These are phyloP conservation scores for Gryon sp. DNA, from an alignment of 1,140 invertebrate species.

Conservation along the genomic window DNA sequence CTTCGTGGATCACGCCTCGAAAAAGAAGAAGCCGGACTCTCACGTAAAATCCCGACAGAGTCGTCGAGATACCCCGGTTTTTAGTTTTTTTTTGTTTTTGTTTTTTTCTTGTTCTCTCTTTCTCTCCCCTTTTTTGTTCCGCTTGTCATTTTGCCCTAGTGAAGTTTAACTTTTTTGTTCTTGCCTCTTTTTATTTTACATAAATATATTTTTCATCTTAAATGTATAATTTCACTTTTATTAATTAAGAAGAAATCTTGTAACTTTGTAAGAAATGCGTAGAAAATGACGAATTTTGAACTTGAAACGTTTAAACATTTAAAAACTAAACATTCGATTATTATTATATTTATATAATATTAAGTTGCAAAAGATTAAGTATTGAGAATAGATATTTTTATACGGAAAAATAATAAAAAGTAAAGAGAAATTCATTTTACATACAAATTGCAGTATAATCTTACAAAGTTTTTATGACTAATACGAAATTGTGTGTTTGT, in stretches of 20 bases:
- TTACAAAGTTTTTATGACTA: conserved; percentile 46
- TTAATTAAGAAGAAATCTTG: not conserved
- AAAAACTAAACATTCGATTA: too few species aligned
- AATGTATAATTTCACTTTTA: conserved; percentile 5
- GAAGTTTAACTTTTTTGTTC: conserved; percentile 42
- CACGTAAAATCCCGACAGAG: conserved; percentile 58
- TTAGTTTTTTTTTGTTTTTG: conserved; percentile 37
- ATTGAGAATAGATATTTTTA: too few species aligned
- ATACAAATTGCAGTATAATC: conserved; percentile 32
- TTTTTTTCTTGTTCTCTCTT: too few species aligned
- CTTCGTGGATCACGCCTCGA: conserved; percentile 50
- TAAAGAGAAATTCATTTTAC: too few species aligned
- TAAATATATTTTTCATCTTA: not conserved
- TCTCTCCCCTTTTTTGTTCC: not conserved
- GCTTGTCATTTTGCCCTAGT: conserved; percentile 52
- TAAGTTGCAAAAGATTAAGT: too few species aligned
- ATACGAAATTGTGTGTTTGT: conserved; percentile 15
- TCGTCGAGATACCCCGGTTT: conserved; percentile 50
- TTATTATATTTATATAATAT: too few species aligned
- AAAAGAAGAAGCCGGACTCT: conserved; percentile 61
- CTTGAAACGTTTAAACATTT: too few species aligned
- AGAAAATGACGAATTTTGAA: too few species aligned
- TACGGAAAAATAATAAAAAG: too few species aligned
- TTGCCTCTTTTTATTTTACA: conserved; percentile 5
- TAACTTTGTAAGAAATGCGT: too few species aligned